Evolutionary conservation across 2,888 invertebrate genomes (phyloP), one percentile per base, ranked within the genome.

Genomic region (Phasia obesa): DNA sequence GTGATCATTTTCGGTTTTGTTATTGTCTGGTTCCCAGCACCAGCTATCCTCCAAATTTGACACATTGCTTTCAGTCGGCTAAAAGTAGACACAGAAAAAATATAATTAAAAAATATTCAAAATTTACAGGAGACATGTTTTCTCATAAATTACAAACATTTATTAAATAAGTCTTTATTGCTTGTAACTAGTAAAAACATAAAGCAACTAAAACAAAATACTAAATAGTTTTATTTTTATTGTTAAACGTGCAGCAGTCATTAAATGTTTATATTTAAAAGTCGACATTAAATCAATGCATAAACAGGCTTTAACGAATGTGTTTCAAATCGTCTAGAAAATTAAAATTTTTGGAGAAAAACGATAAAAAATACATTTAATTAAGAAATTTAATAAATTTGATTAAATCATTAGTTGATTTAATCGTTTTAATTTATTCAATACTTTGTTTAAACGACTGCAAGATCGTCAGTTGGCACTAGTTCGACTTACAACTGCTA

Each of bases 21-120:
- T 86, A 65, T 89, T 90, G 13, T 90, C 89, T 7, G 90, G 89
- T 80, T 91, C 91, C 91, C 92, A 92, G 85, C 89, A 91, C 92
- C 92, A 92, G 79, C 91, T 91, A 76, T 91, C 91, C 53, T 91
- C 91, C 57, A 89, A 86, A 25, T 70, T 71, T 38, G 88, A 87
- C 3, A 85, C 87, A 86, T 87, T 86, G 51, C 87, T 87, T 5
- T 87, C 87, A 13, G 85, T 79, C 0, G 84, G 80, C 91, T 91
- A 77, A 15, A 71, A 84, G 19, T 13, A 78, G 44, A 60, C 47
- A 55, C 51, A 47, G 3, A 25, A 19, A 44, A 44, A 35, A 51
- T 64, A 23, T 44, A 17, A 13, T 38, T 47, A 38, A 35, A 35
- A 42, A 65, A 57, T 59, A 49, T 47, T 44, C 25, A 13, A 27